Base-by-base conservation (phyloP, 2,113 vertebrate species). In the Pachyramphus minor region DNA sequence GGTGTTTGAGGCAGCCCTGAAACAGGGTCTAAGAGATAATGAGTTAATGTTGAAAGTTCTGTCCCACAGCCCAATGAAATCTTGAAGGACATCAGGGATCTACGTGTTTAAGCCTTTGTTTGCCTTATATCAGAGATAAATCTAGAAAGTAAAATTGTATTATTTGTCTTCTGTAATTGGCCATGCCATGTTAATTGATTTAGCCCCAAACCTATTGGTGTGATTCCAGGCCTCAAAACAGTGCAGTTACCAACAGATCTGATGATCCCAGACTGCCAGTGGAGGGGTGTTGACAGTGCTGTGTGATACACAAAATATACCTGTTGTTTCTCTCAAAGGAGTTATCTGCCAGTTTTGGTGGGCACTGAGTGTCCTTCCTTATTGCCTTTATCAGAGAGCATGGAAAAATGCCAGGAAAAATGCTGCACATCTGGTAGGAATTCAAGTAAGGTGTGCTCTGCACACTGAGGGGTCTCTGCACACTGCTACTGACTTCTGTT, bases 401-500 rank as follows among this genome's bases (percentile, higher is more conserved):
- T 45, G 77, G 67, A 69, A 64, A 91, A 87, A 52, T 19, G 16
- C 27, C 68, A 20, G 23, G 17, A 41, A 58, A 58, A 45, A 0
- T 23, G 6, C 37, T 84, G 35, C 20, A 10, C 1, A 0, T 2
- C 33, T 31, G 18, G 23, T 31, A 63, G 37, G 74, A 66, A 60
- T 44, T 86, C 3, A 30, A n/a, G 33, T 24, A 14, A 41, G 9
- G 23, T 0, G 0, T 37, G n/a, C 21, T 82, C 16, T 73, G 41
- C 11, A 10, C 4, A 1, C 49, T 60, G 49, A 63, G 37, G 16
- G 68, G 8, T 23, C 41, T 41, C 39, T 41, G 39, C 39, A 41
- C 39, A 41, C 39, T 52, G 4, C 42, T 68, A n/a, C 17, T 64
- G n/a, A n/a, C 28, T 37, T 69, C 42, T 55, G 23, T 16, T 55